Base-by-base conservation (phyloP, 2,888 invertebrate genomes). In the Pandemis corylana region DNA sequence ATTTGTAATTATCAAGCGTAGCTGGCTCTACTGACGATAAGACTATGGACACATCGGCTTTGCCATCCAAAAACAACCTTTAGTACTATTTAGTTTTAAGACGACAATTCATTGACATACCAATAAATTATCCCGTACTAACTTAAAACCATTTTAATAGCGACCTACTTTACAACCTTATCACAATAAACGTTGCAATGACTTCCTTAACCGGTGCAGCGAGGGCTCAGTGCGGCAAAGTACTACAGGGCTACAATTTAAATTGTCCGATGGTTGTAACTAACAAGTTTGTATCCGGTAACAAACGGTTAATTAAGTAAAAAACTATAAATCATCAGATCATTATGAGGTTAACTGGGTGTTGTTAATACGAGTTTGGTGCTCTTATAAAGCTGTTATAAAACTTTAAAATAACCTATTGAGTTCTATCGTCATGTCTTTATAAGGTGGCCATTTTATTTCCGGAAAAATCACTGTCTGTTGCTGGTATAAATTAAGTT, bases 271-370 rank as follows among this genome's bases (percentile, higher is more conserved):
- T 28, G 5, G 36, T 20, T 9, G 28, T 36, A 36, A 51, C n/a
- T 59, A 59, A 68, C 68, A 7, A 20, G 59, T 68, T 44, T 44
- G 42, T 59, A 63, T 75, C 71, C 75, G 75, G 70, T 44, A 62
- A 41, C 66, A 63, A 75, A 67, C 53, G 20, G 75, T 42, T 71
- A 71, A 75, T 71, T 71, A 71, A 71, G 70, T 71, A 71, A 65
- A 74, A 74, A 74, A 15, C 75, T 71, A 75, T 75, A 75, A 75
- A 75, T 75, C 75, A 75, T 67, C 62, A 75, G 53, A 71, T 75
- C 75, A 75, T 75, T 75, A 65, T 65, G 64, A 69, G 59, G 73
- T 65, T 49, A 74, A 71, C 68, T 67, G 42, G 53, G 51, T 42
- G 65, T 15, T 71, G 62, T 70, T 68, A 66, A 71, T 71, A 71